Evolutionary conservation across 2,888 invertebrate genomes (phyloP), one percentile per base, ranked within the genome.

Genomic region (Saturnia japonica): DNA sequence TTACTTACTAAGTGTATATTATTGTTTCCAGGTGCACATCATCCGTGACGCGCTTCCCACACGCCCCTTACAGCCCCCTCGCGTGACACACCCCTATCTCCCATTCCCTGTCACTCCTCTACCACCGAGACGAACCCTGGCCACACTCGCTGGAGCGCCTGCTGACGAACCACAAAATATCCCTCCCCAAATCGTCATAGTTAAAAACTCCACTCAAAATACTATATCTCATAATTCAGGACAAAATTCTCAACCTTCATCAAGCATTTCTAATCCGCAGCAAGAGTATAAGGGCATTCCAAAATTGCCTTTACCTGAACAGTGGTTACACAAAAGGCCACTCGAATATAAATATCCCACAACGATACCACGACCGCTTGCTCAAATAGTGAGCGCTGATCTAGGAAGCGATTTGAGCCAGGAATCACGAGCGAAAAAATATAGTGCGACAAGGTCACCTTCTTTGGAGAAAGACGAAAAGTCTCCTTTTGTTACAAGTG

Each of bases 391-490:
- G 11, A 85, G 80, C 68, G 82, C 88, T 0, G 91, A 91, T 72
- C 72, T 91, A 19, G 90, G 89, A 11, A 86, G 87, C 0, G 91
- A 92, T 60, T 75, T 91, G 60, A 79, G 78, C 3, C 87, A 88
- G 66, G 91, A 90, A 69, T 78, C 86, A 1, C 82, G 89, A n/a
- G 84, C 88, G 1, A 92, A 91, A 71, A 93, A 91, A 72, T 93
- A 79, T 74, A 93, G 94, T 70, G 94, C 91, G 0, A 94, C 94
- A 0, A 80, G 94, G 14, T 94, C 94, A 0, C 94, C 94, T 0
- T 94, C 94, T 0, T 78, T 94, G n/a, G 94, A 94, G 72, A 94
- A 93, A 76, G 94, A 94, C 91, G 94, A 94, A 3, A 94, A 91
- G 71, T 91, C 91, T 0, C 94, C 94, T 11, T 92, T 94, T 71